A percentile compares a stretch with the other conserved stretches of the same genome.
phyloP scores from a whole-genome alignment of 1,140 invertebrate genomes.

The Kradibia gibbosae region DNA sequence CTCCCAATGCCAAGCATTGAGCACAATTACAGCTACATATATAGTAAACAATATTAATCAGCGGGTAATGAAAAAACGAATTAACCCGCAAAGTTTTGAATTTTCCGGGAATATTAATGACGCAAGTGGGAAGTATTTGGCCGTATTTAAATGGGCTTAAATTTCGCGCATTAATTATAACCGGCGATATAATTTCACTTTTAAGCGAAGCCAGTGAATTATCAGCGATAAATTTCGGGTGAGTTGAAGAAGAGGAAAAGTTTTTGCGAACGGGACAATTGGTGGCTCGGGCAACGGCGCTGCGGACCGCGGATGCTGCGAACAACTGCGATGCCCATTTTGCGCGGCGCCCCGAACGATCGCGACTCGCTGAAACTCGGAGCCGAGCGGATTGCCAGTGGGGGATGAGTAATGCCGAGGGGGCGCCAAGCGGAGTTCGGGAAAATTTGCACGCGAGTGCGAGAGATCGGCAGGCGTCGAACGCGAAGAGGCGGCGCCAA shows the following conservation, averaged over 20 bases:
- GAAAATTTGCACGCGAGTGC: slow-evolving; percentile 25
- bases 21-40: too few species aligned
- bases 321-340: neutral
- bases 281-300: too few species aligned
- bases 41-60: too few species aligned
- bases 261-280: neutral
- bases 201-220: neutral
- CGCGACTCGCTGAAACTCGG: too few species aligned
- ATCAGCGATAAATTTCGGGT: neutral
- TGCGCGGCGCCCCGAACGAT: neutral
- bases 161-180: too few species aligned
- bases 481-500: slow-evolving; percentile 1
- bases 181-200: neutral
- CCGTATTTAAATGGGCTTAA: too few species aligned
- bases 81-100: too few species aligned
- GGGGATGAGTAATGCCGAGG: neutral
- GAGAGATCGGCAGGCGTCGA: neutral
- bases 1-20: too few species aligned
- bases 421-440: neutral
- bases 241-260: neutral
- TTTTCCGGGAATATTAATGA: too few species aligned
- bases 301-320: neutral
- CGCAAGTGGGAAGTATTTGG: too few species aligned
- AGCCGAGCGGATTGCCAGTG: neutral
- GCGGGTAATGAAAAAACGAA: too few species aligned